phyloP scores from a whole-genome alignment of 2,888 invertebrate species.

The Folsomia manolachei region DNA sequence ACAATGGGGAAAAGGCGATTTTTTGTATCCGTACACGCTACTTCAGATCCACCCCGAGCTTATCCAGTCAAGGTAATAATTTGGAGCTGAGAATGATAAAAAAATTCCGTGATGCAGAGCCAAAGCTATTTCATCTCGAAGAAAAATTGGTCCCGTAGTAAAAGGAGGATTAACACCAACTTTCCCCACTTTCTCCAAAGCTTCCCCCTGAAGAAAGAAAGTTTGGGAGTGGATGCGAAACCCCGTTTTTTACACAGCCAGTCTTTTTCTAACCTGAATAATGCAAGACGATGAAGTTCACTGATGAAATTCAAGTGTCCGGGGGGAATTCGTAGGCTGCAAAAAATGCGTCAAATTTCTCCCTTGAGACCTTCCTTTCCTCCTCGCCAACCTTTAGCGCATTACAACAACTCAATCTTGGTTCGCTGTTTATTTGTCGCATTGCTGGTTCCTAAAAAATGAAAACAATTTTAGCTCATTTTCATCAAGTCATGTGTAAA shows the following conservation, averaged over 20 bases:
- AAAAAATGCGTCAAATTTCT: constrained; percentile 18
- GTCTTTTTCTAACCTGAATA: constrained; percentile 39
- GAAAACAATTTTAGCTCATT: too few relatives aligned
- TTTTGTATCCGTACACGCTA: too few relatives aligned
- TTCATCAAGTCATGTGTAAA: too few relatives aligned
- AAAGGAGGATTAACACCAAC: too few relatives aligned
- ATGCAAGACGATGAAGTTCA: constrained; percentile 51
- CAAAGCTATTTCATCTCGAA: neutral
- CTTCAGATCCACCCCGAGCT: too few relatives aligned
- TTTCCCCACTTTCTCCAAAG: neutral
- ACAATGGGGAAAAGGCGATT: too few relatives aligned
- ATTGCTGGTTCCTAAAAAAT: too few relatives aligned
- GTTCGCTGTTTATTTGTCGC: neutral
- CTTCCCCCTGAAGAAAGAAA: neutral
- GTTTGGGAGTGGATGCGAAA: neutral
- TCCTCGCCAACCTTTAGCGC: too few relatives aligned
- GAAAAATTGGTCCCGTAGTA: neutral
- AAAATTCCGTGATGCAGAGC: neutral
- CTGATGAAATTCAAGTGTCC: constrained; percentile 51
- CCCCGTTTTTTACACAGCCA: neutral
- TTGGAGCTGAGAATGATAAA: neutral
- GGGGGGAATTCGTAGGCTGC: constrained; percentile 32
- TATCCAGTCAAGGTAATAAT: neutral
- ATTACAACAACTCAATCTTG: neutral
- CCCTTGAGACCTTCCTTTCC: neutral